A percentile compares a stretch with the other conserved stretches of the same genome.
phyloP scores from a whole-genome alignment of 1,140 invertebrate genomes.

The Bradysia coprophila region DNA sequence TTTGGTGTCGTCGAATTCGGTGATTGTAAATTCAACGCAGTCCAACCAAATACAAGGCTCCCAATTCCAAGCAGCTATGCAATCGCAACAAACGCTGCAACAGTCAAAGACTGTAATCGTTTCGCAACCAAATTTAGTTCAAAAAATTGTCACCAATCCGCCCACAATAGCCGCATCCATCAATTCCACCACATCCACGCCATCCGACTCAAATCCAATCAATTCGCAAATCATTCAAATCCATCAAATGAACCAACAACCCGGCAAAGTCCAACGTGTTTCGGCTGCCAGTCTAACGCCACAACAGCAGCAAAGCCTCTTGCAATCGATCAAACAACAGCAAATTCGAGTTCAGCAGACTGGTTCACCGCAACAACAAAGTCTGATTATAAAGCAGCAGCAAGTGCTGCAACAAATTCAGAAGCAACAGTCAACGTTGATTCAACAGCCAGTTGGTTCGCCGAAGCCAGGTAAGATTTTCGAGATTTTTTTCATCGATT shows the following conservation, averaged over 20 bases:
- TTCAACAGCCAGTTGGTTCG: conserved; percentile 3
- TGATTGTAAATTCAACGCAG: not conserved
- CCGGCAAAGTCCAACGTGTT: conserved; percentile 8
- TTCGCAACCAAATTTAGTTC: not conserved
- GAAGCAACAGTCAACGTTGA: conserved; percentile 16
- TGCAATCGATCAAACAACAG: conserved; percentile 22
- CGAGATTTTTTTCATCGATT: not conserved
- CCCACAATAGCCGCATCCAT: not conserved
- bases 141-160: not conserved
- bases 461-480: conserved; percentile 12
- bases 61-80: not conserved
- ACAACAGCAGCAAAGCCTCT: conserved; percentile 26
- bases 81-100: not conserved
- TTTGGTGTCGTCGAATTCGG: not conserved
- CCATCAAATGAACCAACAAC: conserved; percentile 1
- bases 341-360: conserved; percentile 11
- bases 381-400: conserved; percentile 9
- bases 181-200: conserved; percentile 1
- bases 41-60: too few relatives aligned
- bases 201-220: conserved; percentile 3
- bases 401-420: conserved; percentile 14
- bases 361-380: conserved; percentile 12
- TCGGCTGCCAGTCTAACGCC: conserved; percentile 18
- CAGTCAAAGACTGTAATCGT: conserved; percentile 1
- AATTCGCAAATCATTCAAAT: conserved; percentile 7